Evolutionary conservation across 2,888 invertebrate genomes (phyloP), one percentile per base, ranked within the genome.

Genomic region (Ectropis crepuscularia): DNA sequence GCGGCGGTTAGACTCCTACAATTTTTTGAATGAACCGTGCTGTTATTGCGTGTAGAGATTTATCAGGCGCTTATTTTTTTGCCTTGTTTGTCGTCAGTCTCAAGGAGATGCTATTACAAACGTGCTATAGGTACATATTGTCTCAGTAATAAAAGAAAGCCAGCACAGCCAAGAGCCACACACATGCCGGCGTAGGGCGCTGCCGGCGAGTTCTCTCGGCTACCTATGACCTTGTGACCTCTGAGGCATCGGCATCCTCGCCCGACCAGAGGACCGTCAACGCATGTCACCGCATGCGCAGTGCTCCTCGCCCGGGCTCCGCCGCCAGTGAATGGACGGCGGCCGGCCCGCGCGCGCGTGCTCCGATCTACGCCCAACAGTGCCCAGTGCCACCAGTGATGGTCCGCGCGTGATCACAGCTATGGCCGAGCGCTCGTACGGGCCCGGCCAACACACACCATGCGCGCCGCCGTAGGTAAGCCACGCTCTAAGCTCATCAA

Each of bases 391-490:
- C 73, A 77, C 67, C 75, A 79, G 87, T 85, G 86, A 88, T 90
- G 88, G 75, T 75, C 75, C 69, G 63, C 68, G 79, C 75, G 83
- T 89, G 89, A 89, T 74, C 75, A 76, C 81, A 84, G 85, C 76
- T 79, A 92, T 91, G 92, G 90, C 88, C 85, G 87, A 80, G 87
- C 78, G 87, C 85, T 86, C 85, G 65, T 70, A 65, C 63, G 89
- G 82, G 87, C 90, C 86, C 86, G 89, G 86, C 87, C 83, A 83
- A 75, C 72, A 75, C 79, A 82, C 80, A 92, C 81, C 80, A 92
- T 92, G 92, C 86, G 82, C 86, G 78, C 83, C 80, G 74, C 82
- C 83, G 74, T 92, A 91, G 90, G 92, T 92, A 79, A 89, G 90
- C 62, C 16, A 28, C 16, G 28, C 46, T 42, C 81, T 87, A 89